Evolutionary conservation across 2,797 vertebrate species (phyloP).

Genomic region (Cryptoblepharus egeriae): DNA sequence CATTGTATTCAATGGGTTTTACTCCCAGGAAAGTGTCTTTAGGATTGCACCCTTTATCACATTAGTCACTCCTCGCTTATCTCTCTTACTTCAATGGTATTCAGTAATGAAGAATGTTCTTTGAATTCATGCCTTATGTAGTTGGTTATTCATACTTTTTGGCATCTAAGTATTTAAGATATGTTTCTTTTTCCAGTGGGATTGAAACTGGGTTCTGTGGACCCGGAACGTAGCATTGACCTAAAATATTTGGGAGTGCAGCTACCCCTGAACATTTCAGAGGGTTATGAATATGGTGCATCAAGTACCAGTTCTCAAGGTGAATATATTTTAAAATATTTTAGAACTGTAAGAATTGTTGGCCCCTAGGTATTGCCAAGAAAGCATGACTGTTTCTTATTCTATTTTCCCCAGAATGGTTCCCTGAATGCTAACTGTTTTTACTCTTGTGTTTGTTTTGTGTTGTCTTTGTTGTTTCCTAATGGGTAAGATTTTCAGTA

Average conservation of each 20-base stretch:
- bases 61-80: no score
- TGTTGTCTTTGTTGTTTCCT: not conserved
- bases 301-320: constrained; percentile 75
- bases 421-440: no score
- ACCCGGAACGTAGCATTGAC: constrained; percentile 87
- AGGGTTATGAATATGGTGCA: constrained; percentile 73
- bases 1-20: no score
- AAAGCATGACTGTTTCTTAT: not conserved
- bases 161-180: constrained; percentile 19
- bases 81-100: no score
- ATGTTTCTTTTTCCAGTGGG: constrained; percentile 83
- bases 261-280: constrained; percentile 86
- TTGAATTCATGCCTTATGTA: not conserved
- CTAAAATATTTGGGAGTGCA: constrained; percentile 93
- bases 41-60: no score
- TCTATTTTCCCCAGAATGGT: not conserved
- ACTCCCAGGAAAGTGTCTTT: no score
- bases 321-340: constrained; percentile 59
- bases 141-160: not conserved
- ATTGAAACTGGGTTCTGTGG: constrained; percentile 91
- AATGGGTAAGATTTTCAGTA: not conserved
- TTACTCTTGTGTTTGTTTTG: not conserved
- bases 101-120: no score
- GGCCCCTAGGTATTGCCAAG: not conserved
- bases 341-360: not conserved